Evolutionary conservation across 2,113 vertebrate species (phyloP).

Genomic region (Poeciliopsis turrubarensis): DNA sequence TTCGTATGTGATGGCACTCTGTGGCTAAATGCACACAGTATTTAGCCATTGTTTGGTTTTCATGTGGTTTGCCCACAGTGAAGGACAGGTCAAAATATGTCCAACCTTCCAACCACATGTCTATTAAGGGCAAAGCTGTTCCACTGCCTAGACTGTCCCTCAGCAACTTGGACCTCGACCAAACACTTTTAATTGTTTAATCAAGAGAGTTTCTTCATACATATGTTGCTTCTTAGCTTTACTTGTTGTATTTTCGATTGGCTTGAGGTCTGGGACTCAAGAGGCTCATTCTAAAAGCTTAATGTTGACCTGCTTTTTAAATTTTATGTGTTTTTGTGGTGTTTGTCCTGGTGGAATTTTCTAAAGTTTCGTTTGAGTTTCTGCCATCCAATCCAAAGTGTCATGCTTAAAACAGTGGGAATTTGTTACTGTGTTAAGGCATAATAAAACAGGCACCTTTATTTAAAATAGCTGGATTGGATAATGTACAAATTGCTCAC

Average conservation of each 20-base stretch:
- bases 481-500: no score
- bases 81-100: background rate
- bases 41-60: background rate
- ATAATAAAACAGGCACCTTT: background rate
- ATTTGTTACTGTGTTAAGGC: background rate
- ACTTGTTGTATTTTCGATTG: no score
- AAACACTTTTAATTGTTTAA: background rate
- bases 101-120: background rate
- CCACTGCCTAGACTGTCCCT: background rate
- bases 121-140: background rate
- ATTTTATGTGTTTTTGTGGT: background rate
- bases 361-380: background rate
- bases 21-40: background rate
- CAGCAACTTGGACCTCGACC: background rate
- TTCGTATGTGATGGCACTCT: background rate
- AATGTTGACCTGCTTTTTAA: background rate
- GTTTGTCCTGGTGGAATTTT: background rate
- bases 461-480: no score
- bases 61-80: background rate
- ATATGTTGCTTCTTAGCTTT: background rate
- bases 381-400: background rate
- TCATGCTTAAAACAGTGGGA: background rate
- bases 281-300: background rate
- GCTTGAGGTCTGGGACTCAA: no score
- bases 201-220: background rate